A percentile compares a stretch with the other conserved stretches of the same genome.
Conservation (phyloP, 1,140 invertebrate genomes). For the Lineus longissimus region DNA sequence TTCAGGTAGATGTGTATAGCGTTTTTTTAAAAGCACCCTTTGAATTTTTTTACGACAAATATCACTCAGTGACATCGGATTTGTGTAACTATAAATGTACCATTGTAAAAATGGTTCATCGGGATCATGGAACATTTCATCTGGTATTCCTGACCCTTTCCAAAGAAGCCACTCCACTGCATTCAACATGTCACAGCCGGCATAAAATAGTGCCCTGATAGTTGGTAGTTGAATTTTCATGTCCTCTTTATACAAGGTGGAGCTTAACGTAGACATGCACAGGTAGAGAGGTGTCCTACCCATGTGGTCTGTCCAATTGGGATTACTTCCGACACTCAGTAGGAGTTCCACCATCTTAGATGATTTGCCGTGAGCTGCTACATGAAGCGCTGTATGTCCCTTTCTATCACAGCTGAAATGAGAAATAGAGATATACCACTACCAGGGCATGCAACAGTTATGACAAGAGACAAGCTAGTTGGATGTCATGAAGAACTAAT, state of each 20-base stretch:
- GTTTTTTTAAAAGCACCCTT: constrained; percentile 31
- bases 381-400: constrained; percentile 46
- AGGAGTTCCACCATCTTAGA: constrained; percentile 45
- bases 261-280: constrained; percentile 49
- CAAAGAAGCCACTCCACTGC: constrained; percentile 49
- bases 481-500: neutral
- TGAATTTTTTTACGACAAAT: constrained; percentile 49
- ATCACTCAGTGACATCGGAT: constrained; percentile 43
- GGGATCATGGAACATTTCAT: constrained; percentile 30
- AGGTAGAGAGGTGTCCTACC: constrained; percentile 50
- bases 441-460: neutral
- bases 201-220: constrained; percentile 40
- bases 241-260: constrained; percentile 50
- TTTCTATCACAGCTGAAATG: constrained; percentile 40
- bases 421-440: neutral
- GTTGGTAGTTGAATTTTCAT: constrained; percentile 47
- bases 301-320: constrained; percentile 42
- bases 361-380: constrained; percentile 51
- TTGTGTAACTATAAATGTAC: constrained; percentile 44
- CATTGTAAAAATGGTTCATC: constrained; percentile 42
- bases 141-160: constrained; percentile 50
- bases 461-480: neutral
- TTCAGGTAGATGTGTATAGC: constrained; percentile 15
- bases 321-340: constrained; percentile 35
- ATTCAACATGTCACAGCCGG: constrained; percentile 52